Base-by-base conservation (phyloP, 1,140 invertebrate genomes). In the Zaprionus inermis region DNA sequence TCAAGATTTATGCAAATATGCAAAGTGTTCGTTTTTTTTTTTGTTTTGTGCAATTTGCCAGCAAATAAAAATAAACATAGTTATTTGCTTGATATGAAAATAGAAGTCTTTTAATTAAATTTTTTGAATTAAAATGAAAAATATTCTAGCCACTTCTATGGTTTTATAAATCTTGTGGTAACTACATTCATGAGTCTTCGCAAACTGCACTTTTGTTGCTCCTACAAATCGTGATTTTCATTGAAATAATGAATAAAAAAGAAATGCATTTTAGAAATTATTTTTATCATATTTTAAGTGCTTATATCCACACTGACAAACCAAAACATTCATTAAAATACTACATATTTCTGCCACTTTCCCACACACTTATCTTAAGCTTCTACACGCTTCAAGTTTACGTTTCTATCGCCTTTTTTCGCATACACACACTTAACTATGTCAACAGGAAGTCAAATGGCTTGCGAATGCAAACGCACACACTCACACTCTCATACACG, bases 381-480 rank as follows among this genome's bases (percentile, higher is more conserved):
- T 49, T 49, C 18, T 49, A 14, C n/a, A 28, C 34, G 55, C 30
- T 41, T 72, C 34, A 59, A 72, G 56, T 32, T 49, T 46, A 54
- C 2, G 12, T 57, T 56, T 56, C 46, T 28, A 52, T 56, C 28
- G 65, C 52, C 52, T n/a, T 36, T 30, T 54, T 76, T 34, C 66
- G 46, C 44, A 51, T 38, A 70, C 61, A 71, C 74, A 79, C 80
- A 81, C 76, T 88, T 82, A 70, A 75, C 65, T 68, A 36, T 65
- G 77, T 86, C 84, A 88, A 86, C 83, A 89, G 83, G 79, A 86
- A 86, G 83, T 66, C 76, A 83, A 77, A 86, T 73, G 72, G 60
- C 66, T 59, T 56, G 57, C 73, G 61, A 59, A 73, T 56, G 61
- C 67, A 65, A 63, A 65, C 67, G 81, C 46, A 52, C 73, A 69